phyloP scores from a whole-genome alignment of 1,140 invertebrate species.

The Liolophura sinensis region DNA sequence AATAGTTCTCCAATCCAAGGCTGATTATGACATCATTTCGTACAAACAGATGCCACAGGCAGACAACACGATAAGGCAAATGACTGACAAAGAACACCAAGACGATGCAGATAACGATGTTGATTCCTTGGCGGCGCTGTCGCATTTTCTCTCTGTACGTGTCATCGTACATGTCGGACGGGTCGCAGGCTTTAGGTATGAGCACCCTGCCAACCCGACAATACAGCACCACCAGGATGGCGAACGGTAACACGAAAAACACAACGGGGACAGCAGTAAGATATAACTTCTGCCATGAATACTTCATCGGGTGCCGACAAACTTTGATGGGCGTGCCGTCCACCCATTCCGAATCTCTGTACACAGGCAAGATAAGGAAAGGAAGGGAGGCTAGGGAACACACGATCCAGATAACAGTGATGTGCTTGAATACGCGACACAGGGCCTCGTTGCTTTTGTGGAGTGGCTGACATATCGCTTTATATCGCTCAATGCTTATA shows the following conservation, averaged over 20 bases:
- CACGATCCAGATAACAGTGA: constrained; percentile 24
- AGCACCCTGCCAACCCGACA: constrained; percentile 20
- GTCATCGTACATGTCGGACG: constrained; percentile 13
- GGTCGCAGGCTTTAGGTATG: constrained; percentile 17
- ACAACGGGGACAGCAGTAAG: constrained; percentile 65
- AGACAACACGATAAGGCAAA: constrained; percentile 31
- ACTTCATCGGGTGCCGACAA: constrained; percentile 20
- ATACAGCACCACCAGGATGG: constrained; percentile 24
- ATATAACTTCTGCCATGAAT: constrained; percentile 61
- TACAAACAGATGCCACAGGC: constrained; percentile 30
- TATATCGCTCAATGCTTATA: constrained; percentile 86
- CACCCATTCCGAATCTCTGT: constrained; percentile 8
- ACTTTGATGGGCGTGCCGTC: constrained; percentile 19
- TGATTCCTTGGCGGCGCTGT: constrained; percentile 27
- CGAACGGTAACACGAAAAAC: constrained; percentile 24
- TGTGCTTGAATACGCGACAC: constrained; percentile 53
- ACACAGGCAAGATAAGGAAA: constrained; percentile 20
- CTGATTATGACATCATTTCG: constrained; percentile 1
- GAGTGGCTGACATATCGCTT: constrained; percentile 90
- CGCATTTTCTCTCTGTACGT: constrained; percentile 25
- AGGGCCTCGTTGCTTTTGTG: constrained; percentile 91
- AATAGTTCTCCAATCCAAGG: constrained; percentile 24
- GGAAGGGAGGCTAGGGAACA: constrained; percentile 18
- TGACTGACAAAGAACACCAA: constrained; percentile 42
- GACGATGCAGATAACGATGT: constrained; percentile 35